Conservation (phyloP, 2,113 vertebrate genomes). For the Glareola pratincola region DNA sequence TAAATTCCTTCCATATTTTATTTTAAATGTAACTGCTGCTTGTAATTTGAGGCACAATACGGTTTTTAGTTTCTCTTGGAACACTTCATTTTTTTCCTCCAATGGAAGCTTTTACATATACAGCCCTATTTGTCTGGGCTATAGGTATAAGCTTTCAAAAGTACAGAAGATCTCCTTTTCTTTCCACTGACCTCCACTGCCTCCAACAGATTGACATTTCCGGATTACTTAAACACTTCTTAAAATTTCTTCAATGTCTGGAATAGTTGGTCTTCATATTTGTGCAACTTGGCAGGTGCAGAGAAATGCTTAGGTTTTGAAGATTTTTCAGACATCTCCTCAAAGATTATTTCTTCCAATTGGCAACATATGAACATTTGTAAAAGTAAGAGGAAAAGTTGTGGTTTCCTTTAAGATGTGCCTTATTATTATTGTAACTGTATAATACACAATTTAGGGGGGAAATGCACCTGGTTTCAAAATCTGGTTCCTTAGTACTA, state of each 20-base stretch:
- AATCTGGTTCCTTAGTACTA: neutral
- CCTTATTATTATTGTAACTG: neutral
- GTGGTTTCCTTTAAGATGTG: neutral
- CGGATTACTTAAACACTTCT: neutral
- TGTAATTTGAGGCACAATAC: neutral
- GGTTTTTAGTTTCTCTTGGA: neutral
- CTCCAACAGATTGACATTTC: neutral
- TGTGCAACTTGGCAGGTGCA: neutral
- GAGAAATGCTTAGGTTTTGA: neutral
- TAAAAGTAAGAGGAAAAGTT: neutral
- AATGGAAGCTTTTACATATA: neutral
- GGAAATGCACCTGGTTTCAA: neutral
- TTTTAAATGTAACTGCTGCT: neutral
- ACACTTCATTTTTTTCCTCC: neutral
- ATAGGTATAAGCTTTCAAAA: neutral
- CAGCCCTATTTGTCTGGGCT: neutral
- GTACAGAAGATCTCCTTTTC: neutral
- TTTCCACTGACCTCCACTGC: neutral
- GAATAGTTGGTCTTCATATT: neutral
- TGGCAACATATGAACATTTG: neutral
- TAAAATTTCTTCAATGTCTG: neutral
- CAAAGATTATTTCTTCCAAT: neutral
- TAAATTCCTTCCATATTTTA: neutral
- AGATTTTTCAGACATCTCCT: neutral
- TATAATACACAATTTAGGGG: neutral